A percentile compares a stretch with the other conserved stretches of the same genome.
Conservation (phyloP, 2,797 vertebrate species). For the Eptatretus atami region DNA sequence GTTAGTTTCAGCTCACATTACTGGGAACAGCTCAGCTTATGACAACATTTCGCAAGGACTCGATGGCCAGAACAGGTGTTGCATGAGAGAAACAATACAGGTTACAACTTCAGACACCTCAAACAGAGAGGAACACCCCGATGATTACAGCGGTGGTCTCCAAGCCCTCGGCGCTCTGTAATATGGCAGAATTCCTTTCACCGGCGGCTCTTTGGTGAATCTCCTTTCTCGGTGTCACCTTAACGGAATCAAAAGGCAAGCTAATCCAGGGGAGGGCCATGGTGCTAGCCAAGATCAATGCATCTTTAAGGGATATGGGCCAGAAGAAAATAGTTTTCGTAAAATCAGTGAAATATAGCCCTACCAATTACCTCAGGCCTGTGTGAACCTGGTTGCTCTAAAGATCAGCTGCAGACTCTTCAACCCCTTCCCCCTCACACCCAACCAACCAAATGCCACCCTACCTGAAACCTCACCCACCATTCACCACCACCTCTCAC, state of each 20-base stretch:
- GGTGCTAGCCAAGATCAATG: too few relatives aligned
- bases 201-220: constrained; percentile 5
- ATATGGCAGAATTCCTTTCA: constrained; percentile 5
- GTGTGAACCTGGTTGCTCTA: too few relatives aligned
- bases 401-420: too few relatives aligned
- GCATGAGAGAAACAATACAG: background rate
- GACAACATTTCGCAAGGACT: background rate
- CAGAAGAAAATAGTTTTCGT: too few relatives aligned
- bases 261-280: constrained; percentile 3
- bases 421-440: too few relatives aligned
- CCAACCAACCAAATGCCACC: too few relatives aligned
- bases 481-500: too few relatives aligned
- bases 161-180: background rate
- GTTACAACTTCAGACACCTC: constrained; percentile 4
- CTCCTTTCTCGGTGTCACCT: background rate
- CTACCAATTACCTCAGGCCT: too few relatives aligned
- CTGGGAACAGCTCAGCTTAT: constrained; percentile 4
- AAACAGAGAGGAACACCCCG: constrained; percentile 2
- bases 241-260: constrained; percentile 5
- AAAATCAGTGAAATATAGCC: too few relatives aligned
- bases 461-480: too few relatives aligned
- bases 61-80: constrained; percentile 3
- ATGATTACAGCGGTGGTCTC: constrained; percentile 1
- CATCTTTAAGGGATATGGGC: too few relatives aligned
- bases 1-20: constrained; percentile 4